Conservation (phyloP, 2,113 vertebrate species). For the Scortum barcoo region DNA sequence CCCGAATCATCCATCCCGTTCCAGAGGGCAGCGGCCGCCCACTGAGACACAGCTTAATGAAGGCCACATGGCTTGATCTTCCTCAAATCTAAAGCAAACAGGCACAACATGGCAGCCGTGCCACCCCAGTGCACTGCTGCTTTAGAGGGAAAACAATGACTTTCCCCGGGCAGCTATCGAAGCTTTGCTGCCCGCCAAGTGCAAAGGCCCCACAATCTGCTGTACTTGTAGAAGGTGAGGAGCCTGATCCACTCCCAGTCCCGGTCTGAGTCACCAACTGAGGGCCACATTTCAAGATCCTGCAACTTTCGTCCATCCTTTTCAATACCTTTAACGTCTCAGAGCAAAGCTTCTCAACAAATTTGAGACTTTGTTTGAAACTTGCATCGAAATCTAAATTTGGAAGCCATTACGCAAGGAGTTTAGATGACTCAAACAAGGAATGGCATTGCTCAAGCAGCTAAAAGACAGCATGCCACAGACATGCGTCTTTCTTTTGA, state of each 20-base stretch:
- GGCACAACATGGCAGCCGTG: conserved; percentile 46
- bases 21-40: conserved; percentile 21
- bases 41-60: conserved; percentile 54
- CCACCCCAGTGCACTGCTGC: conserved; percentile 46
- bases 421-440: conserved; percentile 62
- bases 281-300: conserved; percentile 20
- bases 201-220: conserved; percentile 70
- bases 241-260: conserved; percentile 34
- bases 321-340: conserved; percentile 38
- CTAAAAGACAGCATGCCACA: conserved; percentile 66
- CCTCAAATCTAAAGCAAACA: conserved; percentile 81
- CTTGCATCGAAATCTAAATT: conserved; percentile 59
- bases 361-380: conserved; percentile 54
- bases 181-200: conserved; percentile 70
- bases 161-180: conserved; percentile 58
- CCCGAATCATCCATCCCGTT: background rate
- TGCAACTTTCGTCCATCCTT: conserved; percentile 15
- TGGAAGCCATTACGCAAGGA: conserved; percentile 43
- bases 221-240: conserved; percentile 1
- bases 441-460: conserved; percentile 62
- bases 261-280: conserved; percentile 17
- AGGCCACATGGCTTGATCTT: conserved; percentile 66
- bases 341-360: conserved; percentile 34
- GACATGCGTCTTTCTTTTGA: conserved; percentile 73
- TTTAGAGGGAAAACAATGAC: conserved; percentile 79